phyloP scores from a whole-genome alignment of 2,888 invertebrate species.

The Malthinus seriepunctatus region DNA sequence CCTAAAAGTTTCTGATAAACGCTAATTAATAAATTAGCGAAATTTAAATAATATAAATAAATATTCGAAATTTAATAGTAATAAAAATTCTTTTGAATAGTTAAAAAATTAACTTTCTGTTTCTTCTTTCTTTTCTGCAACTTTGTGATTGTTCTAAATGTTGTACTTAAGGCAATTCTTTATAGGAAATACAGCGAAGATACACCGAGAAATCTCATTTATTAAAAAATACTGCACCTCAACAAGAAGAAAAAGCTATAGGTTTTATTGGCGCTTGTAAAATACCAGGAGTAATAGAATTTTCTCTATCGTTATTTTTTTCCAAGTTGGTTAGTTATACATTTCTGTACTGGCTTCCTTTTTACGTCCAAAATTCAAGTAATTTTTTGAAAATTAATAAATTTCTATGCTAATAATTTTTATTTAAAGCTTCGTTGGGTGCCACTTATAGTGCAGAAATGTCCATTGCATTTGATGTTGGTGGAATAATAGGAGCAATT shows the following conservation, averaged over 20 bases:
- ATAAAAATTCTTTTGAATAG: no score
- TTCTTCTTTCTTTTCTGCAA: no score
- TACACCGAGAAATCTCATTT: conserved; percentile 48
- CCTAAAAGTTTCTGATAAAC: no score
- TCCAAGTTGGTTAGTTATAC: conserved; percentile 97
- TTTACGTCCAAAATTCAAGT: conserved; percentile 86
- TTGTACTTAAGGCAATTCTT: conserved; percentile 13
- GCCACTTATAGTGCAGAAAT: conserved; percentile 74
- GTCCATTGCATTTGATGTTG: conserved; percentile 84
- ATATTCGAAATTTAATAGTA: no score
- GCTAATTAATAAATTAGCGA: no score
- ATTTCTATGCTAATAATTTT: neutral
- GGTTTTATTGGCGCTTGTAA: conserved; percentile 75
- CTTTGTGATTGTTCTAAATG: no score
- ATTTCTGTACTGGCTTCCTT: conserved; percentile 94
- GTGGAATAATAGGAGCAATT: conserved; percentile 89
- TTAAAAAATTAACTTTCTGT: no score
- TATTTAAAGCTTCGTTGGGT: conserved; percentile 64
- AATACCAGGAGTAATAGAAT: conserved; percentile 94
- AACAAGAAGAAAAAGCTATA: conserved; percentile 62
- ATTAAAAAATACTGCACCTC: neutral
- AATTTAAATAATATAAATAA: no score
- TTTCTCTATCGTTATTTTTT: conserved; percentile 91
- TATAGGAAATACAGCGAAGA: conserved; percentile 49
- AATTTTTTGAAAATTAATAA: conserved; percentile 41